Base-by-base conservation (phyloP, 2,888 invertebrate genomes). In the Eustalomyia histrio region DNA sequence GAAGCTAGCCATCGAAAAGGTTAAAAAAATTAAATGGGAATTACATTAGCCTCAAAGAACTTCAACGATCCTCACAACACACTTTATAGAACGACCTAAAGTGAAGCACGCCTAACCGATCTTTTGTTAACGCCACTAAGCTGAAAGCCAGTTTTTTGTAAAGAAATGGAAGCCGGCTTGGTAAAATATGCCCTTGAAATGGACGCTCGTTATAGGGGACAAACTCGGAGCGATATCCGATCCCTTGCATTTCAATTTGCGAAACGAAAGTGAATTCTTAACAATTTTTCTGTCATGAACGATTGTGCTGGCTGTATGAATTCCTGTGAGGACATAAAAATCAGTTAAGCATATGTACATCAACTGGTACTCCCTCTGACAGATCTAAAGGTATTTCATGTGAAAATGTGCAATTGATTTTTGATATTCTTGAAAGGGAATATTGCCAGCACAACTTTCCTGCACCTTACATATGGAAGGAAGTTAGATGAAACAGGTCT, bases 401-500 rank as follows among this genome's bases (percentile, higher is more conserved):
- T 65, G 16, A 69, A 69, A 58, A 57, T n/a, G n/a, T n/a, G n/a
- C 12, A 69, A 21, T 58, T 18, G 16, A 24, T 55, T 35, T 58
- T 58, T 58, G 12, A 35, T 50, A 58, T 71, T 57, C 33, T 60
- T 1, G 60, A 60, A 55, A 24, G 14, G 6, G 69, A 71, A 29
- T 50, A 60, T 24, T 18, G n/a, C 9, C 18, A 71, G 58, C 21
- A 71, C 16, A 47, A 50, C 7, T 60, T 71, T 71, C 39, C 43
- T 12, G 14, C 69, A 60, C n/a, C 60, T 18, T 14, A 50, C 9
- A 81, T 76, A 68, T 76, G 65, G 78, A 82, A 82, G 55, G 82
- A n/a, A n/a, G n/a, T n/a, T 79, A 12, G 76, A 82, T 65, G 79
- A 82, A 68, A 82, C 80, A 35, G 76, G 73, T 17, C 24, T 76